phyloP scores from a whole-genome alignment of 2,113 vertebrate species.

The Strix aluco region DNA sequence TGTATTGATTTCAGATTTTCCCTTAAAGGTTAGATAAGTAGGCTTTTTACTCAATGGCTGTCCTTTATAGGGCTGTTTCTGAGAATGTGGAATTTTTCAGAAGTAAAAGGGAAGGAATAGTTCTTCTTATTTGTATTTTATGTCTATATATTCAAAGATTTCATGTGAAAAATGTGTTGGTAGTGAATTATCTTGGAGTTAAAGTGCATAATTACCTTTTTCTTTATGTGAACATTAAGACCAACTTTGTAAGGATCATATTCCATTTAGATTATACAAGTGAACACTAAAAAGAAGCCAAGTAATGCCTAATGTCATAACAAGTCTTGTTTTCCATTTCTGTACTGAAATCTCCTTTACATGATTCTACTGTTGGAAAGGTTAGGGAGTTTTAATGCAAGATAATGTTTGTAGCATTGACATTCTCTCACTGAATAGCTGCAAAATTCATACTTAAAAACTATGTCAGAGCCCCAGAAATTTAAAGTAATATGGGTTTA shows the following conservation, averaged over 20 bases:
- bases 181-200: not conserved
- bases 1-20: constrained; percentile 37
- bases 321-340: not conserved
- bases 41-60: not conserved
- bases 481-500: not conserved
- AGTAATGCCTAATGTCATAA: not conserved
- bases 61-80: not conserved
- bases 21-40: not conserved
- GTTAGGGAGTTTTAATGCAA: not conserved
- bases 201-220: not conserved
- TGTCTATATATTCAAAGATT: not conserved
- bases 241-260: not conserved
- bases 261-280: not conserved
- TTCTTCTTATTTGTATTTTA: not conserved
- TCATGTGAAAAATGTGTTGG: not conserved
- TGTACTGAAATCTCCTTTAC: not conserved
- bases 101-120: not conserved
- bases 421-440: not conserved
- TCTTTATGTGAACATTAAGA: not conserved
- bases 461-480: not conserved
- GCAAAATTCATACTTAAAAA: not conserved
- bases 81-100: not conserved
- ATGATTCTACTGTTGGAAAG: not conserved
- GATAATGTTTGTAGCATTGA: not conserved
- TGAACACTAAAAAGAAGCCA: not conserved